These are phyloP conservation scores for Thamnaconus septentrionalis DNA, from an alignment of 2,113 vertebrate genomes.

Conservation along the genomic window DNA sequence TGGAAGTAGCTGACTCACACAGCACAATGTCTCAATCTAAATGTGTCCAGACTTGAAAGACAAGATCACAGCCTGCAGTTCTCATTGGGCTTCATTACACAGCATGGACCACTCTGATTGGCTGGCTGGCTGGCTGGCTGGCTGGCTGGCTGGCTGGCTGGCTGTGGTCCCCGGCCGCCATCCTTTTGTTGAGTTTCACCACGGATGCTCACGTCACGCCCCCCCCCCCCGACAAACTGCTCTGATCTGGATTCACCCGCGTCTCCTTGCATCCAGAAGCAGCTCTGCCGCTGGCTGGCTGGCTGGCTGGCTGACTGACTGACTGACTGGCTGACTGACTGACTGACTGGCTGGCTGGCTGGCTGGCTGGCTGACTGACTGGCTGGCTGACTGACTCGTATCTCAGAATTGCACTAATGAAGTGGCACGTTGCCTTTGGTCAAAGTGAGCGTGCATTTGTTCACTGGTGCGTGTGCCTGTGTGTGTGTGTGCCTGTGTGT, in stretches of 20 bases:
- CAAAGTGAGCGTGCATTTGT: not conserved
- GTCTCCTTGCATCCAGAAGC: constrained; percentile 50
- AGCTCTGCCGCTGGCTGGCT: not conserved
- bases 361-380: no score
- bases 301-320: no score
- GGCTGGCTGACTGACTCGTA: constrained; percentile 18
- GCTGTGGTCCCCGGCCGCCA: no score
- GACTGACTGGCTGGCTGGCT: not conserved
- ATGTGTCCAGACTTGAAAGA: no score
- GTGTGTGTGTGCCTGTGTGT: not conserved
- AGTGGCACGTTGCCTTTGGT: constrained; percentile 11
- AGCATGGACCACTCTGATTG: no score
- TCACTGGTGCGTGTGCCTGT: not conserved
- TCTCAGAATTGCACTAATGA: constrained; percentile 23
- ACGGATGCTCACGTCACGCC: constrained; percentile 16
- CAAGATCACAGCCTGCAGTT: no score
- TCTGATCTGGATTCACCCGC: constrained; percentile 75
- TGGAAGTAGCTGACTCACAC: constrained; percentile 2
- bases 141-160: no score
- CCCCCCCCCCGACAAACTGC: constrained; percentile 55
- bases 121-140: no score
- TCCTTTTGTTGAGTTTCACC: constrained; percentile 7
- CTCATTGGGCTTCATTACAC: no score
- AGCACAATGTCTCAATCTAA: no score
- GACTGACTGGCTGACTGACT: constrained; percentile 1